Evolutionary conservation across 2,888 invertebrate species (phyloP).

Genomic region (Drosophila macrospina): DNA sequence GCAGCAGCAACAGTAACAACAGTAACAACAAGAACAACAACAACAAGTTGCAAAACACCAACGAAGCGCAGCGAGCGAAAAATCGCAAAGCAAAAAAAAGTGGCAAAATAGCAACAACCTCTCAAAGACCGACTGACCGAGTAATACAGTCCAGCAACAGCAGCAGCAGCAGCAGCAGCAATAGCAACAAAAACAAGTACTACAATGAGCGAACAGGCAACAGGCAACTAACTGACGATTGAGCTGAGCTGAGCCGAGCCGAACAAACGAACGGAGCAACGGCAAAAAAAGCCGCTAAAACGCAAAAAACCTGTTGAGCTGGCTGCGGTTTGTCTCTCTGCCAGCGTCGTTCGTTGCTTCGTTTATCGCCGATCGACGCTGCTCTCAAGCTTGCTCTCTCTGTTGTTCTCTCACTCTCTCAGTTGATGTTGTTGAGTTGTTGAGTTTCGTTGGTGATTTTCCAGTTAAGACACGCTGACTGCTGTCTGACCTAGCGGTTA

Average conservation of each 20-base stretch:
- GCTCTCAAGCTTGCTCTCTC: conserved; percentile 8
- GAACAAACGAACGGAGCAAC: conserved; percentile 64
- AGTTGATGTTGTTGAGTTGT: conserved; percentile 68
- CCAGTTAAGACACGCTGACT: conserved; percentile 48
- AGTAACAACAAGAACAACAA: conserved; percentile 57
- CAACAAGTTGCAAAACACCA: conserved; percentile 71
- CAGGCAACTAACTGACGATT: conserved; percentile 40
- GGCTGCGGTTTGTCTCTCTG: conserved; percentile 59
- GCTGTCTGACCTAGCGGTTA: conserved; percentile 77
- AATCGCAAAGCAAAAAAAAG: conserved; percentile 54
- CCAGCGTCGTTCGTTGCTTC: conserved; percentile 80
- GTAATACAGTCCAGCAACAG: conserved; percentile 85
- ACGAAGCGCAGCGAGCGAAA: conserved; percentile 63
- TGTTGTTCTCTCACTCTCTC: conserved; percentile 19
- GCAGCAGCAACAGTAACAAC: conserved; percentile 49
- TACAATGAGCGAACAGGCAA: conserved; percentile 50
- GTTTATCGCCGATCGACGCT: conserved; percentile 59
- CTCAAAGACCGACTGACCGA: conserved; percentile 86
- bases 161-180: conserved; percentile 36
- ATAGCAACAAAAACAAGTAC: conserved; percentile 24
- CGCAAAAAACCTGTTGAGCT: conserved; percentile 73
- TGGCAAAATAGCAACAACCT: conserved; percentile 85
- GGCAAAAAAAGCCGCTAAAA: conserved; percentile 77
- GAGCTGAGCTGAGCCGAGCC: conserved; percentile 43
- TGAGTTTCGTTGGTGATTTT: conserved; percentile 73